Evolutionary conservation across 2,888 invertebrate genomes (phyloP).

Genomic region (Eilema griseolum): DNA sequence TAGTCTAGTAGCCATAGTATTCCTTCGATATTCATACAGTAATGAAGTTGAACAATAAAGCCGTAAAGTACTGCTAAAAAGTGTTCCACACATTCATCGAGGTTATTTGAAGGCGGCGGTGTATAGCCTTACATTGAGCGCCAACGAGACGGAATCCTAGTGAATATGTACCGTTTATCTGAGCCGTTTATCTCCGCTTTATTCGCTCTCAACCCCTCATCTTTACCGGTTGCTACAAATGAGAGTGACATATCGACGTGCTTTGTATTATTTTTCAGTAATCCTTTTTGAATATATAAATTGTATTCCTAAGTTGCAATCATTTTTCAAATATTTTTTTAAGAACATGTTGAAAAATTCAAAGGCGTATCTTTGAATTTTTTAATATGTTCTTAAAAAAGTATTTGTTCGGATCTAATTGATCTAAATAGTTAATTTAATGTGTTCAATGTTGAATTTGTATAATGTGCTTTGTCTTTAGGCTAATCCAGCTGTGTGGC

Average conservation of each 20-base stretch:
- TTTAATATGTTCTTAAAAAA: too few relatives aligned
- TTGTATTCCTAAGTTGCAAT: slow-evolving; percentile 2
- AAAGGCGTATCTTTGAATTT: too few relatives aligned
- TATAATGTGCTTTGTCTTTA: too few relatives aligned
- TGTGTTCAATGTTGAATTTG: too few relatives aligned
- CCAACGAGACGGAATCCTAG: slow-evolving; percentile 52
- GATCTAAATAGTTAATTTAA: too few relatives aligned
- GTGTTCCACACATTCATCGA: slow-evolving; percentile 34
- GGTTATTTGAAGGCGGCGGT: slow-evolving; percentile 39
- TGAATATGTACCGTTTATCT: slow-evolving; percentile 53
- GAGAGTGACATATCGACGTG: slow-evolving; percentile 44
- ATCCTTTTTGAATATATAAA: not conserved
- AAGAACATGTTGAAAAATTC: too few relatives aligned
- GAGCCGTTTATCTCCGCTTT: slow-evolving; percentile 53
- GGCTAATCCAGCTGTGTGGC: too few relatives aligned
- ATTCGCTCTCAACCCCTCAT: slow-evolving; percentile 53
- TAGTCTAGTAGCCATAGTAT: too few relatives aligned
- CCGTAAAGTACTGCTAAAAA: slow-evolving; percentile 23
- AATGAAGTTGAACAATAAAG: slow-evolving; percentile 5
- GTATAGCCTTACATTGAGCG: slow-evolving; percentile 46
- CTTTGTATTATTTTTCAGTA: slow-evolving; percentile 24
- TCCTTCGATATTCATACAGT: not conserved
- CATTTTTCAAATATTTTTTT: not conserved
- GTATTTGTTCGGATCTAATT: too few relatives aligned
- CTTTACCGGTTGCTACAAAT: slow-evolving; percentile 55